phyloP scores from a whole-genome alignment of 2,888 invertebrate genomes.

The Drosophila nigricruria region DNA sequence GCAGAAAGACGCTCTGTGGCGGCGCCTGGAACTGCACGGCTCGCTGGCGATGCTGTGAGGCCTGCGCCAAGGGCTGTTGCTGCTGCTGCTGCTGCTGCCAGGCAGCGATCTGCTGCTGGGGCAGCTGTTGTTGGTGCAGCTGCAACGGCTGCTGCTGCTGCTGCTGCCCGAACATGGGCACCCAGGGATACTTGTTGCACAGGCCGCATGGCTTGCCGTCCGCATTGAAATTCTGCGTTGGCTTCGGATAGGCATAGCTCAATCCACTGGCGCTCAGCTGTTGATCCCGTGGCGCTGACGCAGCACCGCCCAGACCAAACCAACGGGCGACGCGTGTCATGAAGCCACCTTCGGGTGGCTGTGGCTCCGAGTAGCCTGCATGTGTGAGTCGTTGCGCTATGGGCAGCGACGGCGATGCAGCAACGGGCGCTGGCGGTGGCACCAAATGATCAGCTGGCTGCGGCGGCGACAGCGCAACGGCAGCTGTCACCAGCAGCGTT shows the following conservation, averaged over 20 bases:
- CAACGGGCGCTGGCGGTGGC: slow-evolving; percentile 58
- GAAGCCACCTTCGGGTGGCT: slow-evolving; percentile 66
- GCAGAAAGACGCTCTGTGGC: slow-evolving; percentile 73
- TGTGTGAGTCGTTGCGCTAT: slow-evolving; percentile 44
- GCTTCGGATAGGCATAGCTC: slow-evolving; percentile 75
- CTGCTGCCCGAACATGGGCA: slow-evolving; percentile 87
- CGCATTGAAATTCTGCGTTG: slow-evolving; percentile 63
- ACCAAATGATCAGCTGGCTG: slow-evolving; percentile 82
- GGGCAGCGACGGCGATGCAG: slow-evolving; percentile 34
- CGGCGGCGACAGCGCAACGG: slow-evolving; percentile 34
- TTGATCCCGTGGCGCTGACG: slow-evolving; percentile 65
- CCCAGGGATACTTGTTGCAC: slow-evolving; percentile 93
- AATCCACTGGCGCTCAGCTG: slow-evolving; percentile 58
- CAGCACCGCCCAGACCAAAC: slow-evolving; percentile 82
- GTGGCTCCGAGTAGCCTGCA: slow-evolving; percentile 38
- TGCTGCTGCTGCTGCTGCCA: slow-evolving; percentile 41
- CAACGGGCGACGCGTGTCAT: slow-evolving; percentile 85
- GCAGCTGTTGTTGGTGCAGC: slow-evolving; percentile 45
- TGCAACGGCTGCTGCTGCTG: slow-evolving; percentile 39
- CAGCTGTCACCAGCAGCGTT: slow-evolving; percentile 28
- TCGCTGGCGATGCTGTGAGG: slow-evolving; percentile 63
- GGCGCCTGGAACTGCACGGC: slow-evolving; percentile 54
- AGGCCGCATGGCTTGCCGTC: slow-evolving; percentile 88
- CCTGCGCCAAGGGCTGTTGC: slow-evolving; percentile 45
- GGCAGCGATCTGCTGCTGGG: slow-evolving; percentile 43